phyloP scores from a whole-genome alignment of 2,888 invertebrate species.

The Tortrix viridana region DNA sequence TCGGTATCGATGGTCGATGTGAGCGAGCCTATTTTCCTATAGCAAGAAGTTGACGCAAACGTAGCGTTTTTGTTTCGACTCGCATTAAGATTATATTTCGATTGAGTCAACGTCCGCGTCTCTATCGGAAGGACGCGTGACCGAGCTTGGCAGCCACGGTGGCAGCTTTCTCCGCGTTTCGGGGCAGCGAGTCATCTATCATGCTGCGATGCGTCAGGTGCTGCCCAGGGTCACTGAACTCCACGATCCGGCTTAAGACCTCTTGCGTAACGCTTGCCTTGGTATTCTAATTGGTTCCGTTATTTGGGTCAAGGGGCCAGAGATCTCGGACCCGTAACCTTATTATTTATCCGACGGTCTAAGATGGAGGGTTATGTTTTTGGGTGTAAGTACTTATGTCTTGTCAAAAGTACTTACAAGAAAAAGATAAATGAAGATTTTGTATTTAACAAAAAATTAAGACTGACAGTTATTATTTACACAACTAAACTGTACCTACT shows the following conservation, averaged over 20 bases:
- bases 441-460: too few species aligned
- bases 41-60: conserved; percentile 12
- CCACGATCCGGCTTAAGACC: conserved; percentile 27
- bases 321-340: not conserved
- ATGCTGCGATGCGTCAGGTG: conserved; percentile 36
- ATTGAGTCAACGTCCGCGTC: conserved; percentile 12
- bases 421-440: too few species aligned
- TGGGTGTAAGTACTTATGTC: too few species aligned
- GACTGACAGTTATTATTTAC: too few species aligned
- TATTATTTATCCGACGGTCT: not conserved
- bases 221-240: conserved; percentile 35
- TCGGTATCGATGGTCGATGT: conserved; percentile 6
- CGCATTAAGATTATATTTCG: conserved; percentile 18
- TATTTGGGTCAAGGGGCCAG: conserved; percentile 20
- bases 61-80: conserved; percentile 15
- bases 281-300: conserved; percentile 22
- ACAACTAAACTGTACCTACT: too few species aligned
- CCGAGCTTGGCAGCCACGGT: conserved; percentile 31
- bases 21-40: conserved; percentile 2
- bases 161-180: conserved; percentile 40
- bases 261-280: conserved; percentile 20
- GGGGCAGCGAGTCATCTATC: conserved; percentile 30
- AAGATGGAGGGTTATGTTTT: too few species aligned
- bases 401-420: too few species aligned
- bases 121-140: conserved; percentile 40